Base-by-base conservation (phyloP, 2,797 vertebrate genomes). In the Myoxocephalus aenaeus region DNA sequence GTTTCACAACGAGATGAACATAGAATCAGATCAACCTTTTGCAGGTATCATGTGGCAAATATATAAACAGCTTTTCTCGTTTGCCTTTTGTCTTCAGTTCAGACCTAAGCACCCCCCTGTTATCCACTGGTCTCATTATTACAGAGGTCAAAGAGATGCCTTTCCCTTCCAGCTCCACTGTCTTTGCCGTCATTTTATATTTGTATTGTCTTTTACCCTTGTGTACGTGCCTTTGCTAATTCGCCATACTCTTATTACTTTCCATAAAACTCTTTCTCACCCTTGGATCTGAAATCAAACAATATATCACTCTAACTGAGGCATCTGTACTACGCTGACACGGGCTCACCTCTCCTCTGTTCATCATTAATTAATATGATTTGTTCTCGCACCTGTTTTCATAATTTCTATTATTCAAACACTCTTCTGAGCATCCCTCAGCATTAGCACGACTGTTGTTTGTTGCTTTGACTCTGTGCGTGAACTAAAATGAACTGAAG, bases 331-430 rank as follows among this genome's bases (percentile, higher is more conserved):
- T 36, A 25, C n/a, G 1, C 61, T 68, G 80, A 82, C 85, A 81
- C 29, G 10, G 4, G 4, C 66, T 84, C 83, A 84, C 84, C 79
- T 81, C 83, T 76, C 29, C 5, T 4, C 57, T 81, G 62, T 84
- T 84, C 67, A 88, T 88, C 79, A 83, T 81, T 89, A 86, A 90
- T 87, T 87, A 81, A 90, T 83, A 42, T 65, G 42, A 83, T 89
- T 82, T 83, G 51, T 83, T 87, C 75, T 77, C 71, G 74, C 81
- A 83, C 73, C 85, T 85, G 77, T 82, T 86, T 77, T 75, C 56
- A 81, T 67, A 61, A 50, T 85, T 87, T 89, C 79, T 79, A 85
- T 87, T 89, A 90, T 89, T 91, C 75, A 82, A 70, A 81, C 53
- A 64, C 36, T 81, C 75, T 46, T 80, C 44, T 44, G 70, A 82